Evolutionary conservation across 2,797 vertebrate species (phyloP).

Genomic region (Lithobates sylvaticus): DNA sequence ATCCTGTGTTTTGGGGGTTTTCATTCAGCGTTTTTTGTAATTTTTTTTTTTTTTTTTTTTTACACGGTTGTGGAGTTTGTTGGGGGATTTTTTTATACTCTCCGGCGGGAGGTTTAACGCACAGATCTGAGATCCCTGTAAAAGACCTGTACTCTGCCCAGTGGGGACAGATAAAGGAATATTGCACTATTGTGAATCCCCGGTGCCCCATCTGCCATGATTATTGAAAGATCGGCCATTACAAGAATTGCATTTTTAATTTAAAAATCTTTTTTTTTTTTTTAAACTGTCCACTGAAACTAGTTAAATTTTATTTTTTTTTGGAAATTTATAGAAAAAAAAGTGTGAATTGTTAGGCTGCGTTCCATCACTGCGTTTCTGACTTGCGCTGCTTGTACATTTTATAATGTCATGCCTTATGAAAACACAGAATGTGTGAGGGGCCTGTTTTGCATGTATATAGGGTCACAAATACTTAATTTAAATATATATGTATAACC

Average conservation of each 20-base stretch:
- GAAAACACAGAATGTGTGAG: too few species aligned
- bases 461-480: too few species aligned
- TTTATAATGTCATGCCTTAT: too few species aligned
- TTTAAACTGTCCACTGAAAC: not conserved
- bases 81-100: too few species aligned
- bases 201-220: not conserved
- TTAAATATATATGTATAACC: too few species aligned
- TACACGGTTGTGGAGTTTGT: not conserved
- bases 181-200: slow-evolving; percentile 12
- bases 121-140: not conserved
- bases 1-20: not conserved
- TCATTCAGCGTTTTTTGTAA: not conserved
- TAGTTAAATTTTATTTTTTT: not conserved
- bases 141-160: too few species aligned
- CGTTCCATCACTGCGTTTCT: too few species aligned
- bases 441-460: too few species aligned
- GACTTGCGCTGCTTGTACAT: too few species aligned
- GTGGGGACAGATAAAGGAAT: not conserved
- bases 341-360: too few species aligned
- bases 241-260: not conserved
- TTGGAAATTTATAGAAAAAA: not conserved
- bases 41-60: not conserved
- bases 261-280: not conserved
- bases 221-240: not conserved
- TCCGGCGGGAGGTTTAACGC: not conserved